Evolutionary conservation across 2,797 vertebrate species (phyloP).

Genomic region (Brachyrhaphis roseni): DNA sequence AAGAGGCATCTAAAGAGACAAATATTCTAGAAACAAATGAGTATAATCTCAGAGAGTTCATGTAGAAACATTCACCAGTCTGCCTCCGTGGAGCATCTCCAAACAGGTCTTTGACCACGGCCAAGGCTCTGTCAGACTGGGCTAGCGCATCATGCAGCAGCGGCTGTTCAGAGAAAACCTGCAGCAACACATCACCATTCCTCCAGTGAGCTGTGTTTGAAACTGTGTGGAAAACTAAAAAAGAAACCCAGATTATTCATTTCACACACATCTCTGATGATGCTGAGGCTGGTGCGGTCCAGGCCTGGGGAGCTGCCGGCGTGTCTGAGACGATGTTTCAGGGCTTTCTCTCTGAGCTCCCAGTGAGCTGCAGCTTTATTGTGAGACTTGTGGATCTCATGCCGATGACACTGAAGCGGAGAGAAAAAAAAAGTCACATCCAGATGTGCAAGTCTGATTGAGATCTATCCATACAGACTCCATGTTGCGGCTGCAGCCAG

Average conservation of each 20-base stretch:
- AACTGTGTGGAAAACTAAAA: background rate
- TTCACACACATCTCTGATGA: constrained; percentile 88
- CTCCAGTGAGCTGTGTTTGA: background rate
- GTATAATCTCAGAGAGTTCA: background rate
- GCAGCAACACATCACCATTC: constrained; percentile 37
- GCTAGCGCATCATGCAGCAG: constrained; percentile 87
- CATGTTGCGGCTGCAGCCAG: background rate
- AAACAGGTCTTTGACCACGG: constrained; percentile 87
- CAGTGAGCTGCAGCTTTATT: constrained; percentile 87
- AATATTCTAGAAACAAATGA: background rate
- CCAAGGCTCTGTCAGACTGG: constrained; percentile 86
- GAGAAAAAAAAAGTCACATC: background rate
- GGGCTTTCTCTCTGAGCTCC: constrained; percentile 88
- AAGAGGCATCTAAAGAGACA: background rate
- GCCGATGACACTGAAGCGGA: constrained; percentile 81
- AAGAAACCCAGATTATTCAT: background rate
- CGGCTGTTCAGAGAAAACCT: constrained; percentile 92
- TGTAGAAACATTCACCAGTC: constrained; percentile 78
- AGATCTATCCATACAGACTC: background rate
- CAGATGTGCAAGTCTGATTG: background rate
- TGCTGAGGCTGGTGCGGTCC: constrained; percentile 80
- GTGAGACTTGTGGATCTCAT: constrained; percentile 91
- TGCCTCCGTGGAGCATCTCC: constrained; percentile 86
- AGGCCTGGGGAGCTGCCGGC: constrained; percentile 70
- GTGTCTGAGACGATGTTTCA: constrained; percentile 77